Conservation (phyloP, 2,113 vertebrate genomes). For the Odontesthes bonariensis region DNA sequence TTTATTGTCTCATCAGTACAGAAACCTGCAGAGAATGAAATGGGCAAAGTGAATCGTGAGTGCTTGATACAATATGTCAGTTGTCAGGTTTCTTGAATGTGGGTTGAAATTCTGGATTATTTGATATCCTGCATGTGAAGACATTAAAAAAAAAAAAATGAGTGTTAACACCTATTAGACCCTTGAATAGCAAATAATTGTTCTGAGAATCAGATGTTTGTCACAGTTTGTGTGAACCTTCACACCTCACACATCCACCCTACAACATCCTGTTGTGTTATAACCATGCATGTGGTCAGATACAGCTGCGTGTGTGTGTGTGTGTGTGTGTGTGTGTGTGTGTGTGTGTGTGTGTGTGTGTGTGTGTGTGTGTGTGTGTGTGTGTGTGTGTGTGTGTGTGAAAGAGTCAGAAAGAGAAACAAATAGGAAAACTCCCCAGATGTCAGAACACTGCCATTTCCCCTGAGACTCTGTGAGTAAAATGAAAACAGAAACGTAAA, state of each 20-base stretch:
- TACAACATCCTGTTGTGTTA: constrained; percentile 78
- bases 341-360: constrained; percentile 31
- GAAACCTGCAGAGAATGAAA: constrained; percentile 45
- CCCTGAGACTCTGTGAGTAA: constrained; percentile 54
- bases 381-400: constrained; percentile 30
- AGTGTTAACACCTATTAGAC: constrained; percentile 4
- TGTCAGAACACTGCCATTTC: constrained; percentile 59
- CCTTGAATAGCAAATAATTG: constrained; percentile 37
- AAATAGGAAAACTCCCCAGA: constrained; percentile 68
- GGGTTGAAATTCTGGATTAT: not conserved
- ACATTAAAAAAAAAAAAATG: not conserved
- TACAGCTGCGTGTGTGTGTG: constrained; percentile 55
- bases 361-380: constrained; percentile 31
- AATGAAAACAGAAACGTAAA: constrained; percentile 38
- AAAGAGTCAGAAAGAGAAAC: constrained; percentile 54
- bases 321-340: constrained; percentile 23
- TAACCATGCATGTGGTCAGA: constrained; percentile 69
- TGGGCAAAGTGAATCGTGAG: constrained; percentile 18
- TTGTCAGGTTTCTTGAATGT: not conserved
- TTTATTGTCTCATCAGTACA: constrained; percentile 39
- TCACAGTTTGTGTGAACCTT: constrained; percentile 62
- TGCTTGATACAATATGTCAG: constrained; percentile 15
- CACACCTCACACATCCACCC: constrained; percentile 74
- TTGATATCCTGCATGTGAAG: not conserved
- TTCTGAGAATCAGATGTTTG: constrained; percentile 68